A percentile compares a stretch with the other conserved stretches of the same genome.
Conservation (phyloP, 2,113 vertebrate genomes). For the Burhinus bistriatus region DNA sequence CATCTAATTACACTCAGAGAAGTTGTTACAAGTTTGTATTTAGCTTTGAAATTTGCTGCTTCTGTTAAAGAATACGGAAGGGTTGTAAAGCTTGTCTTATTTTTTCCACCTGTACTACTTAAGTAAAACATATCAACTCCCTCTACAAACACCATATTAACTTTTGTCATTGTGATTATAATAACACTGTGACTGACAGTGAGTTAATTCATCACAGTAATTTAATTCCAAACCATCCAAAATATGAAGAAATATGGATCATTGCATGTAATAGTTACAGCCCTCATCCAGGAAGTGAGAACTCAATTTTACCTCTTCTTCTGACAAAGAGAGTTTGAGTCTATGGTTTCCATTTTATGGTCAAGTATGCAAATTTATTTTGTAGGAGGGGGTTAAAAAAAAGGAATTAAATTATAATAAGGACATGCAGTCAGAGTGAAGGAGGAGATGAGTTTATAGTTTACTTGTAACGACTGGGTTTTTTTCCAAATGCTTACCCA, state of each 20-base stretch:
- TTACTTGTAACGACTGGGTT: not conserved
- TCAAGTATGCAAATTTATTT: not conserved
- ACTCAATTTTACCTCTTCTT: not conserved
- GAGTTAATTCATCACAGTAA: not conserved
- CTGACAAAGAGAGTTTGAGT: not conserved
- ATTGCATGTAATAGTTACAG: not conserved
- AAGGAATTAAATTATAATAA: not conserved
- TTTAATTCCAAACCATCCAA: not conserved
- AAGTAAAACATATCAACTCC: not conserved
- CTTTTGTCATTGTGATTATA: not conserved
- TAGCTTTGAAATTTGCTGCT: not conserved
- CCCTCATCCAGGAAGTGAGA: not conserved
- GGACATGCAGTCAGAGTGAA: not conserved
- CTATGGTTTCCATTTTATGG: not conserved
- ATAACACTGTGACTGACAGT: not conserved
- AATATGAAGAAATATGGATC: not conserved
- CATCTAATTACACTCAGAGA: not conserved
- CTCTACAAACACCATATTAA: not conserved
- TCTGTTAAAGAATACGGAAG: not conserved
- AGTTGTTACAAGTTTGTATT: not conserved
- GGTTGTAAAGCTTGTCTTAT: not conserved
- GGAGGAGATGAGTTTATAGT: not conserved
- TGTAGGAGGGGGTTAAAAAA: not conserved
- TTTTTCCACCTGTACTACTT: not conserved
- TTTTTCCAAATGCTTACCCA: not conserved